phyloP scores from a whole-genome alignment of 2,888 invertebrate species.

The Chirona hameri region DNA sequence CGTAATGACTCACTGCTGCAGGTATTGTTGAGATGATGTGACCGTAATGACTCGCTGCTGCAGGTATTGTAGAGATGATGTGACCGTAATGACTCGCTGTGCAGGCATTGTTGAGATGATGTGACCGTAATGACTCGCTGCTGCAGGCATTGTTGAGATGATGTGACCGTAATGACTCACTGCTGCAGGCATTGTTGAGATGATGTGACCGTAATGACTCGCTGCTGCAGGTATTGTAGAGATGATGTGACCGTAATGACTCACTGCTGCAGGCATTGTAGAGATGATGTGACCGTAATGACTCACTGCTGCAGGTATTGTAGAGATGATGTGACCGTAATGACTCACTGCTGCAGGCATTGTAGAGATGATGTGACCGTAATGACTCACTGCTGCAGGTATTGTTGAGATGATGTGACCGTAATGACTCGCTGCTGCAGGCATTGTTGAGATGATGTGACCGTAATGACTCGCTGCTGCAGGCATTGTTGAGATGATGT shows the following conservation, averaged over 20 bases:
- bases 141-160: conserved; percentile 85
- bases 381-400: conserved; percentile 80
- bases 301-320: conserved; percentile 85
- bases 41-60: conserved; percentile 85
- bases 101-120: conserved; percentile 89
- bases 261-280: conserved; percentile 81
- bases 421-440: conserved; percentile 83
- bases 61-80: conserved; percentile 93
- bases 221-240: conserved; percentile 87
- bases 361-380: conserved; percentile 94
- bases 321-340: conserved; percentile 92
- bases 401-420: conserved; percentile 95
- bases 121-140: conserved; percentile 89
- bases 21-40: conserved; percentile 94
- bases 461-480: conserved; percentile 84
- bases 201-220: conserved; percentile 92
- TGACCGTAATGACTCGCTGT: conserved; percentile 85
- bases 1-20: conserved; percentile 43
- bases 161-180: conserved; percentile 93
- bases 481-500: conserved; percentile 95
- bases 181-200: conserved; percentile 86
- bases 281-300: conserved; percentile 92
- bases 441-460: conserved; percentile 93
- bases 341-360: conserved; percentile 85
- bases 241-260: conserved; percentile 91